phyloP scores from a whole-genome alignment of 2,888 invertebrate species.

The Taphrorychus bicolor region DNA sequence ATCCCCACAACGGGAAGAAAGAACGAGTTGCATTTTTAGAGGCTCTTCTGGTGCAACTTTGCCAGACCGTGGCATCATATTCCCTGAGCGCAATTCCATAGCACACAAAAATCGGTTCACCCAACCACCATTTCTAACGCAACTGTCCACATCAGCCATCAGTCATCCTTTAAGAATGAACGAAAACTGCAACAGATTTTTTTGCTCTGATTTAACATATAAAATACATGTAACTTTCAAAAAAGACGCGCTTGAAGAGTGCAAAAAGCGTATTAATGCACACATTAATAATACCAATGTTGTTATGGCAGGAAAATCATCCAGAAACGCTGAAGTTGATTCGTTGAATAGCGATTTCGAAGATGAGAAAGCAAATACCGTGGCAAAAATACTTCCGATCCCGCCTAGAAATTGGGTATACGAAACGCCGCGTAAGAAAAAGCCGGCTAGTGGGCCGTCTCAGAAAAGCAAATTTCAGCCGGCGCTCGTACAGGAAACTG shows the following conservation, averaged over 20 bases:
- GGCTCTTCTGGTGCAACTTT: no score
- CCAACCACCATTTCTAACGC: no score
- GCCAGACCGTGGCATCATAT: no score
- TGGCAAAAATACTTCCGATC: constrained; percentile 19
- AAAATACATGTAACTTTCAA: constrained; percentile 29
- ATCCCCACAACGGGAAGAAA: no score
- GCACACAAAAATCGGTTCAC: no score
- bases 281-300: constrained; percentile 40
- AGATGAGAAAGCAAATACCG: neutral
- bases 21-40: no score
- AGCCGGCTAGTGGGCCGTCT: constrained; percentile 8
- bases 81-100: no score
- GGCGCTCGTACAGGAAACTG: constrained; percentile 9
- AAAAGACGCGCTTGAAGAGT: neutral
- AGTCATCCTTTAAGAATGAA: no score
- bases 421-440: constrained; percentile 44
- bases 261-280: constrained; percentile 2
- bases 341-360: neutral
- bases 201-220: neutral
- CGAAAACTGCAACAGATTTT: neutral
- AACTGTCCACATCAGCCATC: no score
- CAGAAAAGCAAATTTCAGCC: constrained; percentile 42
- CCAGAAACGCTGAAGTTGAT: neutral
- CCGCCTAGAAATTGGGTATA: constrained; percentile 44
- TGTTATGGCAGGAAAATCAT: constrained; percentile 39